These are phyloP conservation scores for Saccopteryx bilineata DNA, from an alignment of 2,113 vertebrate genomes.

Conservation along the genomic window DNA sequence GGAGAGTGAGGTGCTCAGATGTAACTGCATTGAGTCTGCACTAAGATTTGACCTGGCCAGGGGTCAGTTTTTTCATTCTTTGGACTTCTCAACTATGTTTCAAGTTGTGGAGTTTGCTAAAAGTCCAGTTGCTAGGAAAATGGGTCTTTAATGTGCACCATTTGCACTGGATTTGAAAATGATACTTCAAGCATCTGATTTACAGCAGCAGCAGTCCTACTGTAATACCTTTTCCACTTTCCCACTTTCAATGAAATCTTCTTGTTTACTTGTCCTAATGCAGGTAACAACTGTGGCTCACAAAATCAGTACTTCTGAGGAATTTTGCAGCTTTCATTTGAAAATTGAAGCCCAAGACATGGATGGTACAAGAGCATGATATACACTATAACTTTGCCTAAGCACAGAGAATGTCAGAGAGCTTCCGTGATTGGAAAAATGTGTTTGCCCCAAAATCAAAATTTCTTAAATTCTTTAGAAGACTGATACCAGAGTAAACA, in stretches of 20 bases:
- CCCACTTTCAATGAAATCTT: slow-evolving; percentile 38
- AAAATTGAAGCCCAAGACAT: slow-evolving; percentile 84
- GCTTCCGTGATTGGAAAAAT: neutral
- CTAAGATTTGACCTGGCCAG: neutral
- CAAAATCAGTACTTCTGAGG: slow-evolving; percentile 85
- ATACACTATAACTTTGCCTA: slow-evolving; percentile 27
- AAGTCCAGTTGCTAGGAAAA: slow-evolving; percentile 4
- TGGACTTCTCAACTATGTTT: neutral
- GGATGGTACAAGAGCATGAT: slow-evolving; percentile 83
- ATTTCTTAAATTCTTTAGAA: slow-evolving; percentile 9
- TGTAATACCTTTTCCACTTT: neutral
- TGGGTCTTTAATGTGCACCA: neutral
- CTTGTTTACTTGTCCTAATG: slow-evolving; percentile 49
- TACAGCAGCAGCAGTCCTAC: neutral
- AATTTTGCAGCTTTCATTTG: slow-evolving; percentile 92
- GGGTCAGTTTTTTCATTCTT: neutral
- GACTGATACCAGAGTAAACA: neutral
- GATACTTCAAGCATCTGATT: too few relatives aligned
- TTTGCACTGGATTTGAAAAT: neutral
- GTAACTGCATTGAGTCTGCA: neutral
- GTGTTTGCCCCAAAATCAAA: slow-evolving; percentile 31
- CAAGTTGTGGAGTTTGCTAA: neutral
- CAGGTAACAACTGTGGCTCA: slow-evolving; percentile 94
- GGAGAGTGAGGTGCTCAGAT: neutral
- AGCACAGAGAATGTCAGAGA: neutral